phyloP scores from a whole-genome alignment of 1,140 invertebrate species.

The Tetramorium simillimum region DNA sequence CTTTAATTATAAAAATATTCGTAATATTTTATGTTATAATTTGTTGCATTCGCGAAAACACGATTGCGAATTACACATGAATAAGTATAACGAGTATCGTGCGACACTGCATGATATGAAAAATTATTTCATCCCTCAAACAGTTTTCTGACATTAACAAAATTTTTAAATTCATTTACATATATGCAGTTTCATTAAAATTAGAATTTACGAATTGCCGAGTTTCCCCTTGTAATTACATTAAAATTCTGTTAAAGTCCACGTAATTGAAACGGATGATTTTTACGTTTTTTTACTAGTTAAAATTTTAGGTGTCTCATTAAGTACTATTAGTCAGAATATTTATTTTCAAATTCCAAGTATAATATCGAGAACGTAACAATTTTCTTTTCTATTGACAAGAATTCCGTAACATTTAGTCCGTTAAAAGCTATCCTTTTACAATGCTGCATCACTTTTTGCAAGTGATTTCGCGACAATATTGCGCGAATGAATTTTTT shows the following conservation, averaged over 20 bases:
- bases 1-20: too few species aligned
- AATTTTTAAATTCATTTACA: not conserved
- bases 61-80: too few species aligned
- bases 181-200: not conserved
- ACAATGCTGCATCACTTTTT: not conserved
- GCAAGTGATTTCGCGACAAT: constrained; percentile 12
- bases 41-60: too few species aligned
- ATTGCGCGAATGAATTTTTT: constrained; percentile 44
- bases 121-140: not conserved
- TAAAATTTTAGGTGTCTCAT: not conserved
- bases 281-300: not conserved
- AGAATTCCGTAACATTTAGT: not conserved
- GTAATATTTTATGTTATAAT: too few species aligned
- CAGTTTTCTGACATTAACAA: not conserved
- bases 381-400: not conserved
- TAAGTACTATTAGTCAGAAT: not conserved
- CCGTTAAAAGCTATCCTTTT: constrained; percentile 18
- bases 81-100: too few species aligned
- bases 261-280: not conserved
- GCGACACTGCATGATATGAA: too few species aligned
- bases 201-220: not conserved
- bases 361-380: not conserved
- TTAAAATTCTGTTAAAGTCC: not conserved
- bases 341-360: not conserved
- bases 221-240: not conserved